Evolutionary conservation across 2,888 invertebrate species (phyloP).

Genomic region (Pammene aurita): DNA sequence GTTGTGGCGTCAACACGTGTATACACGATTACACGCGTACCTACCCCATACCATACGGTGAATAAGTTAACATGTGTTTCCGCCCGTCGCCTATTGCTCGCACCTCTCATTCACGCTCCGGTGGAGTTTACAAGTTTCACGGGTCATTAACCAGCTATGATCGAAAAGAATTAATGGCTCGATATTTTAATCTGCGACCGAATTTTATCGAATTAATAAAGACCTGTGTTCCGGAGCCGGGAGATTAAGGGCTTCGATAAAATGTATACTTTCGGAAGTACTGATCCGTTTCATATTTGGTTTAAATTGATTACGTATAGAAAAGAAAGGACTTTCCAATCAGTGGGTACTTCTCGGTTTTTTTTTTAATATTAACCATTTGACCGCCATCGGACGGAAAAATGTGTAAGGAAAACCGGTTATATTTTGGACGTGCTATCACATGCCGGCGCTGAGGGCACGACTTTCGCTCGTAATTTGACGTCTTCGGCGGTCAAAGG

Average conservation of each 20-base stretch:
- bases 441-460: too few species aligned
- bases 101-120: constrained; percentile 51
- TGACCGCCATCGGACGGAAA: too few species aligned
- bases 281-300: background rate
- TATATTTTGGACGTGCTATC: too few species aligned
- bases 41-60: too few species aligned
- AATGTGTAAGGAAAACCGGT: too few species aligned
- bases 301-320: background rate
- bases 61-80: too few species aligned
- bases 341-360: background rate
- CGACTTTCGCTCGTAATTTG: too few species aligned
- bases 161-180: constrained; percentile 58
- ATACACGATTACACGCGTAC: too few species aligned
- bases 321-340: background rate
- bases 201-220: constrained; percentile 35
- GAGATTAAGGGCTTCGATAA: background rate
- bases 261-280: background rate
- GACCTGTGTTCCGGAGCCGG: constrained; percentile 16
- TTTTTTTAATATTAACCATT: too few species aligned
- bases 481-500: too few species aligned
- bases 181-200: constrained; percentile 37
- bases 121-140: constrained; percentile 69
- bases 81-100: constrained; percentile 11
- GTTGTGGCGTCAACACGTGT: too few species aligned
- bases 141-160: constrained; percentile 70